Base-by-base conservation (phyloP, 2,888 invertebrate species). In the Temnothorax ravouxi region DNA sequence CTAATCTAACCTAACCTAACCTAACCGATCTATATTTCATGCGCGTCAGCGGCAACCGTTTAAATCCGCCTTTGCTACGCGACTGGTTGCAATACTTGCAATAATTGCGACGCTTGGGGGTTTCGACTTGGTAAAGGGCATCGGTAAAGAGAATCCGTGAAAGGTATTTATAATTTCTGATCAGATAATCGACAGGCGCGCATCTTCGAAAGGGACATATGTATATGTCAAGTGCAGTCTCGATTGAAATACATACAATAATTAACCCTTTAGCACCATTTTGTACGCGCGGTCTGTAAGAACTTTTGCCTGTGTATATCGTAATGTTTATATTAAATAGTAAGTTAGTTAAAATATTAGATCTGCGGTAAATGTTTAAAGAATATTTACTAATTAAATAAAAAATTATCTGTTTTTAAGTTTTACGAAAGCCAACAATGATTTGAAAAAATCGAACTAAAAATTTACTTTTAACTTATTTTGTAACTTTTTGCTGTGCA, bases 1-100 rank as follows among this genome's bases (percentile, higher is more conserved):
- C n/a, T n/a, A n/a, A n/a, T n/a, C n/a, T n/a, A 18, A 54, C 69
- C 84, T 34, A 18, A 54, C 69, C 84, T 34, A 18, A 54, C 69
- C 84, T 34, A 18, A 54, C 69, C 84, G 82, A 88, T 88, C 76
- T 75, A 86, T 84, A 89, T 86, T 88, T 87, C 84, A 87, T 50
- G 59, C 47, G 38, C 38, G 72, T 59, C 47, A 13, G 18, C 72
- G 72, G 79, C 72, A 47, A 72, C 44, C 25, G 25, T 80, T 80
- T 72, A 80, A 71, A 59, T 25, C 59, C 47, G 5, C 47, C 82
- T 50, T 66, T 75, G 82, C 56, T 29, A 59, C 38, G 25, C 59
- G 82, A 62, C 50, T 18, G 66, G 59, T 56, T 47, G 21, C 38
- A 66, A 75, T 75, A 75, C 56, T 77, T 77, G 54, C 77, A 66